phyloP scores from a whole-genome alignment of 1,140 invertebrate species.

The Zelostemma sp. region DNA sequence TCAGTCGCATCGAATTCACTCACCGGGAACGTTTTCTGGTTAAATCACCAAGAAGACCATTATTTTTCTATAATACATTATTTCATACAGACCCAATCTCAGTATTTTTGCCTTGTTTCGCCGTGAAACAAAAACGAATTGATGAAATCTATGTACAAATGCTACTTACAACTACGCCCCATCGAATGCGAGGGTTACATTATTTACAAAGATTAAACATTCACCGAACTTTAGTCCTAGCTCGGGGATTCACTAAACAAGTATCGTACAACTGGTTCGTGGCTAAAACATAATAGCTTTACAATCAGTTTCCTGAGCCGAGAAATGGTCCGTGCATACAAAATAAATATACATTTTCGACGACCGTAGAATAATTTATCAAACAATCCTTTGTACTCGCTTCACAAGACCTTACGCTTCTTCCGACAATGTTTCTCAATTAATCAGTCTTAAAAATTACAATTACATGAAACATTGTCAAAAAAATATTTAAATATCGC shows the following conservation, averaged over 20 bases:
- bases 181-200: slow-evolving; percentile 26
- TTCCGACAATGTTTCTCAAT: background rate
- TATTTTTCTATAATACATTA: background rate
- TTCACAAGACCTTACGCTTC: background rate
- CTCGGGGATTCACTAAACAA: slow-evolving; percentile 30
- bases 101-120: slow-evolving; percentile 5
- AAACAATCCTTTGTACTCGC: background rate
- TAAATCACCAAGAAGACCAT: background rate
- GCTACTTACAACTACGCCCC: slow-evolving; percentile 48
- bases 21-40: background rate
- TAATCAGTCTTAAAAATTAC: slow-evolving; percentile 2
- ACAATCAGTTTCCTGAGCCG: slow-evolving; percentile 35
- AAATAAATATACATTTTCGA: background rate
- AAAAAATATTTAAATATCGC: background rate
- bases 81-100: slow-evolving; percentile 9
- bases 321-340: slow-evolving; percentile 35
- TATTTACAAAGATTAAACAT: slow-evolving; percentile 46
- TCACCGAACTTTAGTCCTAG: slow-evolving; percentile 17
- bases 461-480: background rate
- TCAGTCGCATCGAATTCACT: slow-evolving; percentile 1
- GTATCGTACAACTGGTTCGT: slow-evolving; percentile 42
- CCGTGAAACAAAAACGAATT: slow-evolving; percentile 39
- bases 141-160: slow-evolving; percentile 52
- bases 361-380: background rate
- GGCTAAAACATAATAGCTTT: slow-evolving; percentile 33